Conservation (phyloP, 2,888 invertebrate genomes). For the Epicampocera succincta region DNA sequence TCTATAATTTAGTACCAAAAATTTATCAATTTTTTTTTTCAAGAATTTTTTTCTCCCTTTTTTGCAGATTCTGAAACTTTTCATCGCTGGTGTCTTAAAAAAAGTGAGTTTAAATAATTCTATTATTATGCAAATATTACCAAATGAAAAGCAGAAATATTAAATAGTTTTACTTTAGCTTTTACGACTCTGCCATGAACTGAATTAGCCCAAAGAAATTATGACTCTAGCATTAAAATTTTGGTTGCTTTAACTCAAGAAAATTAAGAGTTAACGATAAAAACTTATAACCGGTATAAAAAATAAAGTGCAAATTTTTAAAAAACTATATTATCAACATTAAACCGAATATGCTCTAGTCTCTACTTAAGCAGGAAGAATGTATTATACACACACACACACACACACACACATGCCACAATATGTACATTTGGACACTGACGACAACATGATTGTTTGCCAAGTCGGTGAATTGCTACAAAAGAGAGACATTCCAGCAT, state of each 20-base stretch:
- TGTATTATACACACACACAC: not conserved
- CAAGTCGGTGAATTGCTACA: conserved; percentile 13
- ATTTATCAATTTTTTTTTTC: no score
- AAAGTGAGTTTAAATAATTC: no score
- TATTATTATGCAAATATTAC: no score
- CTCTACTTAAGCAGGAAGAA: no score
- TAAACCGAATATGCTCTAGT: conserved; percentile 1
- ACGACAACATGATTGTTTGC: conserved; percentile 39
- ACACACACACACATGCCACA: not conserved
- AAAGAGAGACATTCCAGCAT: conserved; percentile 17
- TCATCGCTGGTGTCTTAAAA: no score
- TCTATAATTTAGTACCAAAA: no score
- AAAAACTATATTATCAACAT: conserved; percentile 39
- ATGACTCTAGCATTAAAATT: not conserved
- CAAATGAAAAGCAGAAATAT: no score
- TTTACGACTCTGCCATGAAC: no score
- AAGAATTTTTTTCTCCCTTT: no score
- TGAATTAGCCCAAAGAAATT: not conserved
- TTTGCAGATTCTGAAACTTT: no score
- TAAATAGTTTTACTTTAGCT: no score
- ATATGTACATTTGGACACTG: no score
- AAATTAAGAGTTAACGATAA: conserved; percentile 32
- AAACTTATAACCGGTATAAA: conserved; percentile 40
- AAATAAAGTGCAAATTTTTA: conserved; percentile 52
- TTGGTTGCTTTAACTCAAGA: not conserved